phyloP scores from a whole-genome alignment of 1,140 invertebrate genomes.

The Drosophila lacteicornis region DNA sequence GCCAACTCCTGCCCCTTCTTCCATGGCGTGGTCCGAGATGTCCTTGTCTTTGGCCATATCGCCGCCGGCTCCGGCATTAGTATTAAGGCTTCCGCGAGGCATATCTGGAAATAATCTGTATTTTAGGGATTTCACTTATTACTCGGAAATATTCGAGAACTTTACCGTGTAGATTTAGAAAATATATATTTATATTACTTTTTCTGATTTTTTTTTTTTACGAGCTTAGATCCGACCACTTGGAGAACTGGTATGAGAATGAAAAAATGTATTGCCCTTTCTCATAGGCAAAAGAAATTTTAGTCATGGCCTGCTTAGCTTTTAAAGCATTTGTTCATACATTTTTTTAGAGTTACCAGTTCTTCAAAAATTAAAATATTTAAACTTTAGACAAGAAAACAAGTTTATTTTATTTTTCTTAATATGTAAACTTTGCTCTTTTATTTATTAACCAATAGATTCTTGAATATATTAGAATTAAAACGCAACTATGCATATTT shows the following conservation, averaged over 20 bases:
- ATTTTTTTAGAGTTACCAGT: too few relatives aligned
- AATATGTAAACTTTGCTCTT: background rate
- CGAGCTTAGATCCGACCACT: conserved; percentile 1
- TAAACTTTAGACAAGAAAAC: background rate
- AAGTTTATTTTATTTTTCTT: background rate
- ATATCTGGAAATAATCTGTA: background rate
- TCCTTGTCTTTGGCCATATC: conserved; percentile 16
- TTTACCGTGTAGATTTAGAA: background rate
- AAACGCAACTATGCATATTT: background rate
- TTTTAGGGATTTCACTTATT: background rate
- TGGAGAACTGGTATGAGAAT: conserved; percentile 6
- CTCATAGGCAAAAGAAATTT: background rate
- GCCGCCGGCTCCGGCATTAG: conserved; percentile 3
- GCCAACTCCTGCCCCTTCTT: background rate
- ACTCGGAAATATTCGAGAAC: background rate
- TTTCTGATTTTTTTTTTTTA: background rate
- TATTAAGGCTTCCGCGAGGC: conserved; percentile 3
- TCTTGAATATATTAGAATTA: background rate
- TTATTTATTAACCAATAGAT: background rate
- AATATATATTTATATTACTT: background rate
- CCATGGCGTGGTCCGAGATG: background rate
- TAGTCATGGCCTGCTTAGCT: conserved; percentile 10
- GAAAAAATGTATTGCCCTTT: background rate
- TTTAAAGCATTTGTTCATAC: background rate
- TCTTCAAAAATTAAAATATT: background rate